Conservation (phyloP, 35 echinoderm and acorn worm genomes). For the Lytechinus pictus region DNA sequence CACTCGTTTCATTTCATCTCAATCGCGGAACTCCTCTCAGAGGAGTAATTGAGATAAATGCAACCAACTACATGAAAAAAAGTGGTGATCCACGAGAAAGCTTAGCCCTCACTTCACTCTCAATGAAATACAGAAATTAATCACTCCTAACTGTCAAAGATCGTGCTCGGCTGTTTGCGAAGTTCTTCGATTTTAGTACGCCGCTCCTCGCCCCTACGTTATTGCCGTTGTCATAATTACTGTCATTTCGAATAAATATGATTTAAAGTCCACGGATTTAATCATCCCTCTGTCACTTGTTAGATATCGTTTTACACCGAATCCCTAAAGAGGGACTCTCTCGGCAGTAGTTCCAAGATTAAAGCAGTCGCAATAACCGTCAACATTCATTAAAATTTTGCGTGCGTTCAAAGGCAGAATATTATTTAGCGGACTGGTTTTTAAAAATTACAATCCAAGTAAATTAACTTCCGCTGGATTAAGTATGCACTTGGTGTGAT, state of each 20-base stretch:
- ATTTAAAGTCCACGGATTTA: constrained; percentile 11
- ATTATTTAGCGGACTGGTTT: neutral
- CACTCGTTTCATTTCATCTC: neutral
- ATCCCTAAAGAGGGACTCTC: neutral
- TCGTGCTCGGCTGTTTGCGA: constrained; percentile 16
- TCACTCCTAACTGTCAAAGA: constrained; percentile 11
- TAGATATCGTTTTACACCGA: neutral
- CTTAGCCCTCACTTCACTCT: neutral
- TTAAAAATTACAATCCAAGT: neutral
- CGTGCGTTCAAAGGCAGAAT: neutral
- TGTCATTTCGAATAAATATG: constrained; percentile 46
- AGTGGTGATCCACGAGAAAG: neutral
- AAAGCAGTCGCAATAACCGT: neutral
- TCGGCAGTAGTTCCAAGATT: neutral
- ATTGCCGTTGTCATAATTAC: constrained; percentile 39
- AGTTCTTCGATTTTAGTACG: neutral
- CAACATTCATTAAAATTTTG: constrained; percentile 20
- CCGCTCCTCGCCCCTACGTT: neutral
- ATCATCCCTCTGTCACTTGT: constrained; percentile 19
- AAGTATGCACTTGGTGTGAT: neutral
- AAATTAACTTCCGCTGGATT: neutral
- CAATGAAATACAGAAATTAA: constrained; percentile 14
- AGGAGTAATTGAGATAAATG: constrained; percentile 3
- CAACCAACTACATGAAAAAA: neutral
- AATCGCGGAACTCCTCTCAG: neutral